Conservation (phyloP, 2,888 invertebrate species). For the Pyrochroa serraticornis region DNA sequence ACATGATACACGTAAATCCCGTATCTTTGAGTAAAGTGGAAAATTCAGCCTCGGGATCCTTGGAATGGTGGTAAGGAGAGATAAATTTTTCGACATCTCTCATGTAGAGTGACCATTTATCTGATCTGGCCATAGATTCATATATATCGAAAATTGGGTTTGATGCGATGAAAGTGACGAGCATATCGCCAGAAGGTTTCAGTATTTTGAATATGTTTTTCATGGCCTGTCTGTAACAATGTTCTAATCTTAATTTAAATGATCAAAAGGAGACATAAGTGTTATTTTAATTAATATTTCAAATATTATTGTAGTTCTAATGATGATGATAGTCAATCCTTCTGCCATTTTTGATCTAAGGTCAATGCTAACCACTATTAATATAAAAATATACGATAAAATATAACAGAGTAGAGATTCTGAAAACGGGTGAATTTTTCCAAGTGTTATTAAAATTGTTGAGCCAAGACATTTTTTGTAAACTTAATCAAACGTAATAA, state of each 20-base stretch:
- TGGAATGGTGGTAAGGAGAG: constrained; percentile 71
- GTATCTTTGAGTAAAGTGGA: constrained; percentile 62
- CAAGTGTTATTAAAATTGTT: too few relatives aligned
- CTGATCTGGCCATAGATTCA: constrained; percentile 63
- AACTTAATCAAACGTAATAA: too few relatives aligned
- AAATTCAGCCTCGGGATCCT: constrained; percentile 63
- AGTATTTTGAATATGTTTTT: constrained; percentile 70
- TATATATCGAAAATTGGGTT: constrained; percentile 75
- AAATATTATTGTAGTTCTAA: neutral
- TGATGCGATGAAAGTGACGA: constrained; percentile 71
- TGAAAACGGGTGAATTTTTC: too few relatives aligned
- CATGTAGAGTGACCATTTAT: constrained; percentile 69
- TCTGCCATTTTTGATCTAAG: too few relatives aligned
- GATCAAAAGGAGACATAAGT: too few relatives aligned
- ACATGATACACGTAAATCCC: constrained; percentile 68
- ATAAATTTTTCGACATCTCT: constrained; percentile 69
- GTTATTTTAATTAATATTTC: too few relatives aligned
- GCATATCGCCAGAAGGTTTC: constrained; percentile 70
- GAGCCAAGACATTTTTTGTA: too few relatives aligned
- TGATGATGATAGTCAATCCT: too few relatives aligned
- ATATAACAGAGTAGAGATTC: too few relatives aligned
- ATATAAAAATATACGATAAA: too few relatives aligned
- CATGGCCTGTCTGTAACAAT: constrained; percentile 63
- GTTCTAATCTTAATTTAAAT: constrained; percentile 14
- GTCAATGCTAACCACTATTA: too few relatives aligned